Conservation (phyloP, 2,888 invertebrate species). For the Machimus atricapillus region DNA sequence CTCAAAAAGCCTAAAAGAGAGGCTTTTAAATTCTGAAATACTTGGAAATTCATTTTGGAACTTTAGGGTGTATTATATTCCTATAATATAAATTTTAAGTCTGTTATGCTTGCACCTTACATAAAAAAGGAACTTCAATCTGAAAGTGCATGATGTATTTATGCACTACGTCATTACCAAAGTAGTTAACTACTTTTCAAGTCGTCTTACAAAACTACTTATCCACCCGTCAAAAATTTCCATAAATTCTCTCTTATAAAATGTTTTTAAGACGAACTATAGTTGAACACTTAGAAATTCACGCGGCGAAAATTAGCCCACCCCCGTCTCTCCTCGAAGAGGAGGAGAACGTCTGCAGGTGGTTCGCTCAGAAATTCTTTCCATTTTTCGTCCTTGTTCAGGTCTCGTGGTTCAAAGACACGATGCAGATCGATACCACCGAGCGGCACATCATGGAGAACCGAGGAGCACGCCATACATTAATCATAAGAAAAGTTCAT, state of each 20-base stretch:
- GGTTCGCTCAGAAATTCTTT: not conserved
- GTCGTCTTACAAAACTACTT: not conserved
- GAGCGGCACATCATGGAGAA: conserved; percentile 67
- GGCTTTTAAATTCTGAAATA: too few species aligned
- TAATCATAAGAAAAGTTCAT: conserved; percentile 67
- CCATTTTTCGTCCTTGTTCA: conserved; percentile 49
- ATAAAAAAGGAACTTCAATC: too few species aligned
- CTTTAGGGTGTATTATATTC: too few species aligned
- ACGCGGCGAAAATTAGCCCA: not conserved
- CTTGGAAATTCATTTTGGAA: too few species aligned
- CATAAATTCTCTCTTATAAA: not conserved
- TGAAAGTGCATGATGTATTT: not conserved
- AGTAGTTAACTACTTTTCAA: not conserved
- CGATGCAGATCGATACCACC: conserved; percentile 67
- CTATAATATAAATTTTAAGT: too few species aligned
- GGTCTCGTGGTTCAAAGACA: conserved; percentile 68
- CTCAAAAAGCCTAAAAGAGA: too few species aligned
- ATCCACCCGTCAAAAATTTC: not conserved
- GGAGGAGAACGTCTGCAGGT: not conserved
- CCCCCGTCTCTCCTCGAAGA: not conserved
- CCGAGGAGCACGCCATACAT: conserved; percentile 66
- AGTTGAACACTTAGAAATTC: not conserved
- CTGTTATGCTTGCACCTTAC: too few species aligned
- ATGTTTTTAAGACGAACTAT: not conserved
- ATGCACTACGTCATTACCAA: not conserved